phyloP scores from a whole-genome alignment of 2,113 vertebrate genomes.

The Pollachius pollachius region DNA sequence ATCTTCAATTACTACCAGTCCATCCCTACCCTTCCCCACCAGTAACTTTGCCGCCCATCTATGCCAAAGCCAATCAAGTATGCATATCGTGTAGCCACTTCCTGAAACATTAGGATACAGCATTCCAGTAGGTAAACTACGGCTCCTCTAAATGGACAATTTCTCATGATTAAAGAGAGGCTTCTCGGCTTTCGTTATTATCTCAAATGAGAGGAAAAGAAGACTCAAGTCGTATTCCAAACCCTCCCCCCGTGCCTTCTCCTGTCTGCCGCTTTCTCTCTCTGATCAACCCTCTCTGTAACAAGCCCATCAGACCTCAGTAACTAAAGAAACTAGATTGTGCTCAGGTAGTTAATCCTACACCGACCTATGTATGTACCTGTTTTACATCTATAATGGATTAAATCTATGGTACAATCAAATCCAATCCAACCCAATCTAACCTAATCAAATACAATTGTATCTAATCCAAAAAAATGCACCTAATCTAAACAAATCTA shows the following conservation, averaged over 20 bases:
- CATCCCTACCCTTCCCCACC: constrained; percentile 21
- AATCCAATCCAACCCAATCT: too few relatives aligned
- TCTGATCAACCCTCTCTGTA: neutral
- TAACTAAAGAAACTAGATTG: too few relatives aligned
- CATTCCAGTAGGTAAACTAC: constrained; percentile 70
- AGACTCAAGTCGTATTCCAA: constrained; percentile 51
- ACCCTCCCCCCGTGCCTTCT: constrained; percentile 19
- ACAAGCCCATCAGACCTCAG: too few relatives aligned
- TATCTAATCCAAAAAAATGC: too few relatives aligned
- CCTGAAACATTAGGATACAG: constrained; percentile 61
- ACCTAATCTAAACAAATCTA: too few relatives aligned
- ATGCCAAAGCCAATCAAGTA: constrained; percentile 46
- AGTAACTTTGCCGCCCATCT: constrained; percentile 27
- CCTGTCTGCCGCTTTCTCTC: constrained; percentile 3
- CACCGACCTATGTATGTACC: too few relatives aligned
- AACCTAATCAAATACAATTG: too few relatives aligned
- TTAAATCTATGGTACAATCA: too few relatives aligned
- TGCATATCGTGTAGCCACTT: constrained; percentile 36
- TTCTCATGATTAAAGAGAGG: constrained; percentile 70
- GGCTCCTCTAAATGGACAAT: constrained; percentile 71
- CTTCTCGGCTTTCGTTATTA: constrained; percentile 68
- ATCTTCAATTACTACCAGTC: constrained; percentile 20
- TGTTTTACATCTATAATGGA: too few relatives aligned
- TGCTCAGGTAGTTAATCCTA: too few relatives aligned
- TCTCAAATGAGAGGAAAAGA: constrained; percentile 68